Evolutionary conservation across 2,113 vertebrate species (phyloP).

Genomic region (Hydrochoerus hydrochaeris): DNA sequence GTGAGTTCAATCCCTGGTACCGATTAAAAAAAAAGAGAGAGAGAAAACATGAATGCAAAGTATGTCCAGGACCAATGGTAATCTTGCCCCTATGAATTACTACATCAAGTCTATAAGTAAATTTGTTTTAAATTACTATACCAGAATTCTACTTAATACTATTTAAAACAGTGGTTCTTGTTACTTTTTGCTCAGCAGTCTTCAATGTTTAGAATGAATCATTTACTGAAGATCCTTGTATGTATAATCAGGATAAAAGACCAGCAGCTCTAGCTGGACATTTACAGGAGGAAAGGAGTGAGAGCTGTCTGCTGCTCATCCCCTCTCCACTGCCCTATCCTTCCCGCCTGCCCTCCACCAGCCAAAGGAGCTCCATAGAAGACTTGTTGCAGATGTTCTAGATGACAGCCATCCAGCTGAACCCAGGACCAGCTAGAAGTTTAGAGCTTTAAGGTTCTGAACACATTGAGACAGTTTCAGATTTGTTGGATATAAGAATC

Average conservation of each 20-base stretch:
- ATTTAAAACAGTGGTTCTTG: neutral
- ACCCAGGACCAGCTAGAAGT: neutral
- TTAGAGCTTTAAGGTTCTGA: neutral
- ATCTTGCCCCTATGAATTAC: neutral
- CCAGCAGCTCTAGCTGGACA: neutral
- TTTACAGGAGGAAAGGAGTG: neutral
- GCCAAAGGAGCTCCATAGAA: neutral
- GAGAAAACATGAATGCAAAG: neutral
- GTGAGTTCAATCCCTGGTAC: too few relatives aligned
- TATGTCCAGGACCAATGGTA: neutral
- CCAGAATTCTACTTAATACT: neutral
- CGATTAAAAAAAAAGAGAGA: too few relatives aligned
- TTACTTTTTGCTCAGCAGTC: conserved; percentile 29
- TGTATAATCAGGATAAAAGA: neutral
- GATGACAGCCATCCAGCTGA: neutral
- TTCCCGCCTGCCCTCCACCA: neutral
- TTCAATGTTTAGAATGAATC: conserved; percentile 27
- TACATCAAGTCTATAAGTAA: neutral
- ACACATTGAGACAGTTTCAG: neutral
- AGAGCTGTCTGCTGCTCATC: neutral
- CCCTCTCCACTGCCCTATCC: neutral
- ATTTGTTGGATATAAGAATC: neutral
- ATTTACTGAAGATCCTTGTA: neutral
- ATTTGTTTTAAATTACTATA: conserved; percentile 9
- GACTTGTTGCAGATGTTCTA: too few relatives aligned